Evolutionary conservation across 2,113 vertebrate species (phyloP), one percentile per base, ranked within the genome.

Genomic region (Lagopus muta): DNA sequence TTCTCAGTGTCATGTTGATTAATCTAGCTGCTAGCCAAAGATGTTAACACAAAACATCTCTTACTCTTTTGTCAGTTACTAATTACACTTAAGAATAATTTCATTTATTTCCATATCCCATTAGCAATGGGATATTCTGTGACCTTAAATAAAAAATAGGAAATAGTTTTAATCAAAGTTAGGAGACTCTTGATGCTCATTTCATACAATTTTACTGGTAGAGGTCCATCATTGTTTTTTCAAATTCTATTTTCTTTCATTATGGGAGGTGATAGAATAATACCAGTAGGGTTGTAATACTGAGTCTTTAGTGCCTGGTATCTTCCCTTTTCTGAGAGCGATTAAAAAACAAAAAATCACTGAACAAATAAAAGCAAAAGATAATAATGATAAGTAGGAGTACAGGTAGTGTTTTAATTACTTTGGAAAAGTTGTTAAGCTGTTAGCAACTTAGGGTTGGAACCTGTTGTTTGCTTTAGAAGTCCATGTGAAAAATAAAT

Each of bases 1-100:
- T 0, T 0, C 6, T 19, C 17, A 1, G 0, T 55, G 7, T 73
- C 19, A 19, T 0, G 2, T 8, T 86, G 6, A 65, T 80, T 13
- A 6, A 11, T 32, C 77, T 45, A 62, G 30, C 20, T 64, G 4
- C 21, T 45, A 81, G 17, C 70, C 43, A 18, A 22, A 58, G 8
- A 25, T 47, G 30, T 5, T 28, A 50, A 40, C 30, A 89, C 36
- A 62, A 66, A 69, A 14, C 1, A 2, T 47, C 34, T 57, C 40
- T 42, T 72, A 2, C 11, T 90, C 25, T 81, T 75, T 11, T 72
- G 36, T 47, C 7, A 28, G 30, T 45, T 73, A 25, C 0, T 20
- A 50, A 3, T 74, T 72, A 42, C 9, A 43, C 28, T 55, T 82
- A 42, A 45, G 45, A 74, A 13, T 40, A 52, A 43, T 48, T 82